Evolutionary conservation across 2,888 invertebrate species (phyloP), one percentile per base, ranked within the genome.

Genomic region (Syrphus vitripennis): DNA sequence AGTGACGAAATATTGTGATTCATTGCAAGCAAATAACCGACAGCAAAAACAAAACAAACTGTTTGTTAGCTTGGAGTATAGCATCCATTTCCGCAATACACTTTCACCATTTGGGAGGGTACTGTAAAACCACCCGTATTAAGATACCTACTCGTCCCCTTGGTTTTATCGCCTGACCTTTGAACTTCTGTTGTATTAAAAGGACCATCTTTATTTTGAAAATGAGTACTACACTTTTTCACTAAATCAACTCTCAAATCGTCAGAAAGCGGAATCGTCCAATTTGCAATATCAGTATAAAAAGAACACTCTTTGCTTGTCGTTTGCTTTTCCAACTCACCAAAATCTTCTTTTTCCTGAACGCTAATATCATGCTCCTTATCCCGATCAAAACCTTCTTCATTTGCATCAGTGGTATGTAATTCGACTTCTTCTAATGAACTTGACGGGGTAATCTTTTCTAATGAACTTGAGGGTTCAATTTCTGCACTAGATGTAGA

Each of bases 111-210:
- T 69, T 55, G 40, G 69, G 53, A 69, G 48, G 65, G 65, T 67
- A 50, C 65, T 50, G 16, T 67, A 67, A 67, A 31, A 45, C 42
- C 40, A 65, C 16, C 45, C 65, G 31, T 65, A 65, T 48, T 65
- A 48, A 65, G 48, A 65, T 65, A 19, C 31, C 65, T 65, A 19
- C 48, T 65, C 65, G 65, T 65, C 48, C 65, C 48, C 65, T 65
- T 65, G 48, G 65, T 65, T 45, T 65, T 45, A 65, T 65, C 29
- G 63, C 63, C 63, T 63, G 67, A 67, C 34, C 48, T 67, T 67
- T 69, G 69, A 69, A 69, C 50, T 69, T 69, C 69, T 4, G 50
- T 24, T 69, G 69, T 69, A 69, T 67, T 67, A 67, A 50, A 67
- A 67, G 53, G 53, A 37, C 69, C 50, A 50, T 53, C 21, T 48